Conservation (phyloP, 2,797 vertebrate genomes). For the Epinephelus malabaricus region DNA sequence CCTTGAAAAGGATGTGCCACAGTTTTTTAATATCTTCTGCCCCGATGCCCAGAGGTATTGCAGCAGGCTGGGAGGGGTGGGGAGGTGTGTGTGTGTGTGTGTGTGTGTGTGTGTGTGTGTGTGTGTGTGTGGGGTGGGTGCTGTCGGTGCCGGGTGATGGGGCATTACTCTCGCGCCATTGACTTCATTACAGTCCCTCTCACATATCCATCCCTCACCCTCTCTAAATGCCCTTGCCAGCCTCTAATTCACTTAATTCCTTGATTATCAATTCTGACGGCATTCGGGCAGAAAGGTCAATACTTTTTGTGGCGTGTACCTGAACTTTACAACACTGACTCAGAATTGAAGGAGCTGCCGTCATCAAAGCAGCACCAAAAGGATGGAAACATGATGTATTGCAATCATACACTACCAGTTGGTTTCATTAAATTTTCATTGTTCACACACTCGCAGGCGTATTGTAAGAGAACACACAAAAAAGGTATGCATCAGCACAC, state of each 20-base stretch:
- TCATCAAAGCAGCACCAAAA: slow-evolving; percentile 30
- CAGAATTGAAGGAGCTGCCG: slow-evolving; percentile 38
- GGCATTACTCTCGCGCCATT: slow-evolving; percentile 85
- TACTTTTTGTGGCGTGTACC: slow-evolving; percentile 68
- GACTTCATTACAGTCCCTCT: slow-evolving; percentile 84
- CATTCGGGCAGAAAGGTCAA: slow-evolving; percentile 82
- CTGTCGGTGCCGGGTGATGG: slow-evolving; percentile 77
- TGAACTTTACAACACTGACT: slow-evolving; percentile 72
- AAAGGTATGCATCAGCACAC: slow-evolving; percentile 70
- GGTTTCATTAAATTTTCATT: slow-evolving; percentile 73
- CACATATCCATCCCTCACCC: slow-evolving; percentile 78
- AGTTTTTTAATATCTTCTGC: slow-evolving; percentile 82
- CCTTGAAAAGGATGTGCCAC: slow-evolving; percentile 82
- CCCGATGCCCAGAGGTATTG: slow-evolving; percentile 77
- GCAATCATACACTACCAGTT: slow-evolving; percentile 59
- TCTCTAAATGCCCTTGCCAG: slow-evolving; percentile 79
- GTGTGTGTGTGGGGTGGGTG: slow-evolving; percentile 59
- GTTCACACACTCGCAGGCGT: slow-evolving; percentile 62
- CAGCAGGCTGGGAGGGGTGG: slow-evolving; percentile 67
- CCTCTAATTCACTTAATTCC: slow-evolving; percentile 85
- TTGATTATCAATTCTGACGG: slow-evolving; percentile 83
- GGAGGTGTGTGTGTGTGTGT: slow-evolving; percentile 53
- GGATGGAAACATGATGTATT: slow-evolving; percentile 48
- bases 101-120: slow-evolving; percentile 43
- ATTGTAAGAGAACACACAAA: slow-evolving; percentile 51